phyloP scores from a whole-genome alignment of 2,888 invertebrate species.

The Stenurella melanura region DNA sequence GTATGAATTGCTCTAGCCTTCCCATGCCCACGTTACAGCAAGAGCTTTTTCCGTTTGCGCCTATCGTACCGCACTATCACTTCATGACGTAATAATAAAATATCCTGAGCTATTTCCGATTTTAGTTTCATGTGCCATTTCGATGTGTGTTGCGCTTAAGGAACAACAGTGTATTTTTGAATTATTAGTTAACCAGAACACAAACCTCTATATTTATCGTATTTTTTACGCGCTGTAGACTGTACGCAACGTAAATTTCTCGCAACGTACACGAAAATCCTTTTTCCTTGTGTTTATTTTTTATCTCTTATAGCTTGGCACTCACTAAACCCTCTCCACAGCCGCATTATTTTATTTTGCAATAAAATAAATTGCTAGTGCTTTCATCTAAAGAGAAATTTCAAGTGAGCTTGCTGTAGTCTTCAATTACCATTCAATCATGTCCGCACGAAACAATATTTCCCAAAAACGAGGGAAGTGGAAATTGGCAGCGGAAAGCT shows the following conservation, averaged over 20 bases:
- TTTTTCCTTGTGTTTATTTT: slow-evolving; percentile 15
- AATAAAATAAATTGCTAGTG: slow-evolving; percentile 30
- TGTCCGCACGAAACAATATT: slow-evolving; percentile 31
- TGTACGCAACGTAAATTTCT: slow-evolving; percentile 12
- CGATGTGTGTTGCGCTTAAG: neutral
- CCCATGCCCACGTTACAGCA: too few relatives aligned
- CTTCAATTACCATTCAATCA: slow-evolving; percentile 34
- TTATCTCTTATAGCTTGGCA: slow-evolving; percentile 17
- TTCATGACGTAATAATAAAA: too few relatives aligned
- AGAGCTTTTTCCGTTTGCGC: too few relatives aligned
- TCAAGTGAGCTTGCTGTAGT: slow-evolving; percentile 8
- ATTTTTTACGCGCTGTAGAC: neutral
- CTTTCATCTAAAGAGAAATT: slow-evolving; percentile 17
- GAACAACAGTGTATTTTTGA: neutral
- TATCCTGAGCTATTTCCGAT: too few relatives aligned
- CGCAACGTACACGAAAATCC: slow-evolving; percentile 24
- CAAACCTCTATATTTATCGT: slow-evolving; percentile 16
- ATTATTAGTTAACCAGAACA: slow-evolving; percentile 2
- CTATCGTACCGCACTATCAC: too few relatives aligned
- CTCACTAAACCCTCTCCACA: slow-evolving; percentile 16
- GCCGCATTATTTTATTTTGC: slow-evolving; percentile 31
- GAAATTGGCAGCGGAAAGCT: slow-evolving; percentile 13
- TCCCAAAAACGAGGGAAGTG: slow-evolving; percentile 13
- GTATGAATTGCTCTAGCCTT: too few relatives aligned
- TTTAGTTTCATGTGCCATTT: too few relatives aligned